Evolutionary conservation across 1,140 invertebrate species (phyloP).

Genomic region (Prorops nasuta): DNA sequence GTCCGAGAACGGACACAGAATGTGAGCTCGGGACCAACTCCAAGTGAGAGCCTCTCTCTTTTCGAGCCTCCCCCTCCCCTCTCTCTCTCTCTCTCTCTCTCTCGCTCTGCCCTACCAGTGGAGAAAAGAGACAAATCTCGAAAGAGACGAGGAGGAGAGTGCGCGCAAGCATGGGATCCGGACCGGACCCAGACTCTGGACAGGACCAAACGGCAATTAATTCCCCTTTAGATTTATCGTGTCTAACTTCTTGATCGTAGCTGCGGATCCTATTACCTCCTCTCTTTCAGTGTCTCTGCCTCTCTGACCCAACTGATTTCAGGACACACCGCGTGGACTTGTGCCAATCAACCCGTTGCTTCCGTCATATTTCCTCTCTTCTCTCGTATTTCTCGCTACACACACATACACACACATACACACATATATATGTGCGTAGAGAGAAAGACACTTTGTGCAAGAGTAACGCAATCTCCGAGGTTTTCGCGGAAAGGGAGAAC

Average conservation of each 20-base stretch:
- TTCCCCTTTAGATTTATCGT: constrained; percentile 52
- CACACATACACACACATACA: too few species aligned
- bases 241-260: constrained; percentile 37
- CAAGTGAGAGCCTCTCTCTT: too few species aligned
- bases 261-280: constrained; percentile 35
- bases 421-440: too few species aligned
- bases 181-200: constrained; percentile 33
- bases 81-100: too few species aligned
- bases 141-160: constrained; percentile 6
- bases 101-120: too few species aligned
- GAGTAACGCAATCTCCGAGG: too few species aligned
- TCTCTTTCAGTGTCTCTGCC: constrained; percentile 26
- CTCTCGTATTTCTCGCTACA: too few species aligned
- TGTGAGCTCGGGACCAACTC: constrained; percentile 6
- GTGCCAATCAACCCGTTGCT: constrained; percentile 32
- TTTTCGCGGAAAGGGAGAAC: too few species aligned
- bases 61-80: too few species aligned
- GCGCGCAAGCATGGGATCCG: constrained; percentile 21
- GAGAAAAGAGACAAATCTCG: neutral
- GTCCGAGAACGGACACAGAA: constrained; percentile 22
- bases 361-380: constrained; percentile 16
- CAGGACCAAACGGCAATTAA: constrained; percentile 49
- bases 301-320: too few species aligned
- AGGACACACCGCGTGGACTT: too few species aligned
- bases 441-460: too few species aligned